Evolutionary conservation across 92 coral and sea anemone species (phyloP), one percentile per base, ranked within the genome.

Genomic region (Palythoa grandiflora): DNA sequence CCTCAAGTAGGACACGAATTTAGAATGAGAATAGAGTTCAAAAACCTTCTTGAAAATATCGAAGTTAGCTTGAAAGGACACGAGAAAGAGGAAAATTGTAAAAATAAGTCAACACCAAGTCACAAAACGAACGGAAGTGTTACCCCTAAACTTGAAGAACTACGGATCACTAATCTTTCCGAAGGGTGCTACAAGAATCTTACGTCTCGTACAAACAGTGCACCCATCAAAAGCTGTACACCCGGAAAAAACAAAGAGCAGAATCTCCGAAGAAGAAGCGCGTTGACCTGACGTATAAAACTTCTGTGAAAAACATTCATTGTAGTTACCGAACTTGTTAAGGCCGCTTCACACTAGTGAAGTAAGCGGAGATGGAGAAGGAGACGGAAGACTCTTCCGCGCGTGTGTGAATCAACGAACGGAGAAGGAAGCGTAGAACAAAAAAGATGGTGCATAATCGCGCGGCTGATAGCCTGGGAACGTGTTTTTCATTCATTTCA

Each of bases 181-280:
- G 48, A 65, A 48, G 76, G 47, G 59, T 4, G 3, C 12, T 48
- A 48, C 60, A 66, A 81, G 65, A 47, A 8, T 9, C 47, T 35
- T 2, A 12, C 66, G 19, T 39, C 2, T 65, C 60, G 86, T 3
- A 68, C 86, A 2, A 44, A 14, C 50, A 81, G 86, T 21, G 86
- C 65, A 3, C 86, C 86, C 0, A 71, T 81, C 53, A 66, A 11
- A 19, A 19, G 6, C 5, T 74, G 11, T 21, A 68, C 44, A 13
- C 54, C 40, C 9, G 86, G n/a, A 21, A 44, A 10, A 9, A 71
- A 19, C n/a, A 66, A n/a, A 1, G 21, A 9, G 47, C 11, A 8
- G 7, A 81, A 13, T 1, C 16, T 52, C 13, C 48, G 86, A 66
- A 81, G 86, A 10, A 63, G 75, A 2, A 81, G 75, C 66, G 37